phyloP scores from a whole-genome alignment of 2,797 vertebrate genomes.

The Labeo calbasu region DNA sequence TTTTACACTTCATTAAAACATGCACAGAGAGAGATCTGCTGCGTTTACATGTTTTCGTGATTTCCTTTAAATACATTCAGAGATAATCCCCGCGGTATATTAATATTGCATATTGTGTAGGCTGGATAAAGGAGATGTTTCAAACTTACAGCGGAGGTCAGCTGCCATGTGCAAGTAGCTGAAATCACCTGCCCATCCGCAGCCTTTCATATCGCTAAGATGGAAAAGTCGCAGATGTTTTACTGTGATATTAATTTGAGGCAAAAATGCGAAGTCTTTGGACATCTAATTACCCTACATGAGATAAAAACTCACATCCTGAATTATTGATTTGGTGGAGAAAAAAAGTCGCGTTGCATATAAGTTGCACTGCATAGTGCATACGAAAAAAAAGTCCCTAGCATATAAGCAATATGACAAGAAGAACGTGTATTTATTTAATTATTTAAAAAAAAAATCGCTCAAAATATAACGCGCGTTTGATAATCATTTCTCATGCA shows the following conservation, averaged over 20 bases:
- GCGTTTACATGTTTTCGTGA: slow-evolving; percentile 31
- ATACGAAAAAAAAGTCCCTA: slow-evolving; percentile 1
- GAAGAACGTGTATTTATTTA: not conserved
- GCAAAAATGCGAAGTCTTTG: slow-evolving; percentile 17
- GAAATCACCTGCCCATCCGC: slow-evolving; percentile 9
- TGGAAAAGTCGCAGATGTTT: not conserved
- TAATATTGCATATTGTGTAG: slow-evolving; percentile 42
- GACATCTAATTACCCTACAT: slow-evolving; percentile 24
- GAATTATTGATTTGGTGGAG: slow-evolving; percentile 30
- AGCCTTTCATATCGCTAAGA: not conserved
- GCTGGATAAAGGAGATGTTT: slow-evolving; percentile 12
- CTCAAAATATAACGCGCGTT: not conserved
- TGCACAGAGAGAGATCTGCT: slow-evolving; percentile 18
- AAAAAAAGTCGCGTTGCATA: slow-evolving; percentile 1
- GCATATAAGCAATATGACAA: not conserved
- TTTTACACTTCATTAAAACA: slow-evolving; percentile 23
- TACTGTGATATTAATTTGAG: slow-evolving; percentile 7
- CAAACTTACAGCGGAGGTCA: slow-evolving; percentile 22
- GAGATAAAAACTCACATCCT: slow-evolving; percentile 14
- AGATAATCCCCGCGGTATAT: slow-evolving; percentile 11
- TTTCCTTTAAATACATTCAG: not conserved
- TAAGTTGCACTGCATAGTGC: not conserved
- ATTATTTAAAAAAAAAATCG: not conserved
- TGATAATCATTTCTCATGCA: not conserved
- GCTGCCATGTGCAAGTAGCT: not conserved